phyloP scores from a whole-genome alignment of 2,797 vertebrate genomes.

The Peromyscus melanophrys region DNA sequence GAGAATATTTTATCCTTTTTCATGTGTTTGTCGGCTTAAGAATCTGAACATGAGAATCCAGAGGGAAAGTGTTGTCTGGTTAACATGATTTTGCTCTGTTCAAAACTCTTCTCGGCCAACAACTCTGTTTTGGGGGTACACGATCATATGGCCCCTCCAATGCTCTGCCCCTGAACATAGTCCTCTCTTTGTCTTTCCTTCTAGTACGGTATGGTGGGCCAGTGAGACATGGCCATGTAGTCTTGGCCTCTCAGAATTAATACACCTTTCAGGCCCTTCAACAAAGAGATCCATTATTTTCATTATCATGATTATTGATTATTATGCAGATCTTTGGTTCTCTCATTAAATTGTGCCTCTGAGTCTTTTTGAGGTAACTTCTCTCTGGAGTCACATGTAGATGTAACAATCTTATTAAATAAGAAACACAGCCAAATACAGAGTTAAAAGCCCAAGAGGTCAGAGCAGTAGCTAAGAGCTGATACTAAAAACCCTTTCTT shows the following conservation, averaged over 20 bases:
- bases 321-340: neutral
- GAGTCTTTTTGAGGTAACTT: neutral
- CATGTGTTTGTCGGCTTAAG: slow-evolving; percentile 2
- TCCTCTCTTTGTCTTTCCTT: neutral
- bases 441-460: no score
- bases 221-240: neutral
- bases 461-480: no score
- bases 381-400: neutral
- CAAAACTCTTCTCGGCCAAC: neutral
- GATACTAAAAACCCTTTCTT: no score
- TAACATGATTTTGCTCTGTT: neutral
- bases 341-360: slow-evolving; percentile 10
- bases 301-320: slow-evolving; percentile 7
- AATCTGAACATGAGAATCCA: neutral
- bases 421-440: no score
- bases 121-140: neutral
- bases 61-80: neutral
- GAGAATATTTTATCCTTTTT: neutral
- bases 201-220: neutral
- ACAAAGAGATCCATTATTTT: neutral
- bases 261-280: neutral
- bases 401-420: no score
- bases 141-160: neutral
- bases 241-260: neutral
- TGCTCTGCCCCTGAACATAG: neutral